Percentiles rank a stretch among this genome's conserved stretches.
phyloP scores from a whole-genome alignment of 2,888 invertebrate species.

The Stenodema calcarata region DNA sequence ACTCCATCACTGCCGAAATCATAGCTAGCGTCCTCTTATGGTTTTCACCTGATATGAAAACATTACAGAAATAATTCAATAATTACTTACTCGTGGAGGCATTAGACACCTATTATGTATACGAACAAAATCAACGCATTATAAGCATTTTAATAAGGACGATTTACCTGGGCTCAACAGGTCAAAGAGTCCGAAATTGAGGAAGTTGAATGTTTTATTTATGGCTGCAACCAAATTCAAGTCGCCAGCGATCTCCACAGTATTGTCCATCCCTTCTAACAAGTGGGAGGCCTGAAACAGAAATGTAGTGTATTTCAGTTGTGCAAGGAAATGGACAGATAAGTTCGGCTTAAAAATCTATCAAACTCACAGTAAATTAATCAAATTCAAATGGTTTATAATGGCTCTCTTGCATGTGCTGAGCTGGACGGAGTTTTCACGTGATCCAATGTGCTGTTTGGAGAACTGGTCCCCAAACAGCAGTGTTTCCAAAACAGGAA shows the following conservation, averaged over 20 bases:
- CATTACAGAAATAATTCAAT: not conserved
- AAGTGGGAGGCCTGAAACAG: not conserved
- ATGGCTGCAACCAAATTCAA: slow-evolving; percentile 18
- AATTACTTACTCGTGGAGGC: too few species aligned
- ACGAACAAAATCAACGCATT: too few species aligned
- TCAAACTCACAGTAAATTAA: too few species aligned
- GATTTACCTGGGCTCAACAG: slow-evolving; percentile 28
- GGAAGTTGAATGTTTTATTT: slow-evolving; percentile 15
- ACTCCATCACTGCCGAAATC: slow-evolving; percentile 10
- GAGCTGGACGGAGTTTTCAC: not conserved
- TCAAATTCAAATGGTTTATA: too few species aligned
- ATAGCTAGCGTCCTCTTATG: not conserved
- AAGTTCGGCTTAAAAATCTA: too few species aligned
- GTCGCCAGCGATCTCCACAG: slow-evolving; percentile 15
- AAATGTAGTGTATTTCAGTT: too few species aligned
- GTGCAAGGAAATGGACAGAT: too few species aligned
- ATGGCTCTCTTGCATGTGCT: not conserved
- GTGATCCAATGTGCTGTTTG: too few species aligned
- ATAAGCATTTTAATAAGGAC: too few species aligned
- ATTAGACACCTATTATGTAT: too few species aligned
- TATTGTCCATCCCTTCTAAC: not conserved
- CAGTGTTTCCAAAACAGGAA: too few species aligned
- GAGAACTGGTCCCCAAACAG: too few species aligned
- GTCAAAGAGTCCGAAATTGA: slow-evolving; percentile 26
- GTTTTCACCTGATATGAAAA: slow-evolving; percentile 15